Percentiles rank a stretch among this genome's conserved stretches.
phyloP scores from a whole-genome alignment of 1,140 invertebrate species.

The Branchinecta lindahli region DNA sequence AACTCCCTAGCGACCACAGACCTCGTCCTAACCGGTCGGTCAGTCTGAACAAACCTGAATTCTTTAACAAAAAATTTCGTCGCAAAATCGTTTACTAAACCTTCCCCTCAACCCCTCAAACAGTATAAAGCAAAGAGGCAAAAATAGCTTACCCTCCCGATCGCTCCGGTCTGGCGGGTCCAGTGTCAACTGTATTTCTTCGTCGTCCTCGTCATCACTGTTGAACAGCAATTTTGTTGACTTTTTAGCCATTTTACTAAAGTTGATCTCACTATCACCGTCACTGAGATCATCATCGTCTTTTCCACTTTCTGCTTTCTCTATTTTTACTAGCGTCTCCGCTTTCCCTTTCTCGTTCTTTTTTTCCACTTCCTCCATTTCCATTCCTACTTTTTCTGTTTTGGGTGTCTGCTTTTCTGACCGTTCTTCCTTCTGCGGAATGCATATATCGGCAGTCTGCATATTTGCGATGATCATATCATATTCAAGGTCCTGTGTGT shows the following conservation, averaged over 20 bases:
- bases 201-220: neutral
- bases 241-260: neutral
- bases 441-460: neutral
- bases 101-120: too few relatives aligned
- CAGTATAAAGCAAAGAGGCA: too few relatives aligned
- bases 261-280: neutral
- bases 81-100: too few relatives aligned
- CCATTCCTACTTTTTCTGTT: neutral
- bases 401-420: neutral
- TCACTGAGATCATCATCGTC: neutral
- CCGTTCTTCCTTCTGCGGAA: neutral
- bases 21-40: too few relatives aligned
- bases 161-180: neutral
- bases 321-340: neutral
- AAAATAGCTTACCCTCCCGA: neutral
- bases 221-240: neutral
- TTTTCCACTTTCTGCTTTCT: neutral
- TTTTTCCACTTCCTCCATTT: neutral
- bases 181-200: neutral
- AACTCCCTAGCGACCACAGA: too few relatives aligned
- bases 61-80: too few relatives aligned
- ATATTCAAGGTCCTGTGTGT: neutral
- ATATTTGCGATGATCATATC: conserved; percentile 1
- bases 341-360: neutral
- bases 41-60: too few relatives aligned